These are phyloP conservation scores for Bradypodion pumilum DNA, from an alignment of 2,797 vertebrate genomes.

Conservation along the genomic window DNA sequence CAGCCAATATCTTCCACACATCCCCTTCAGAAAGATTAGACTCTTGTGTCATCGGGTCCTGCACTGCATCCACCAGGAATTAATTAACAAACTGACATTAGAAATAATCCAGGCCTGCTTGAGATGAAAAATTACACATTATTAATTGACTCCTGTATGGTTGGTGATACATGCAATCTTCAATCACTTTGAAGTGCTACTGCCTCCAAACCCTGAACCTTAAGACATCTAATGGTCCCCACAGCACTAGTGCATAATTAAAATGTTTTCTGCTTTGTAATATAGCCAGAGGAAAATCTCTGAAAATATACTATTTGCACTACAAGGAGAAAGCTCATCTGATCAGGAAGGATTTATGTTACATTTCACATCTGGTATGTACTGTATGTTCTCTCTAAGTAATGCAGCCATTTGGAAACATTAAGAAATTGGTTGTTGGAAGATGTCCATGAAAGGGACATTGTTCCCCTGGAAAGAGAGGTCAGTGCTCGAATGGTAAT, in stretches of 20 bases:
- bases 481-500: background rate
- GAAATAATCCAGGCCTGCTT: constrained; percentile 14
- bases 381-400: constrained; percentile 8
- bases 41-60: constrained; percentile 28
- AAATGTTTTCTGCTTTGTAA: constrained; percentile 52
- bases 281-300: constrained; percentile 49
- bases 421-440: constrained; percentile 48
- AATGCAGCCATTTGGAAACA: constrained; percentile 45
- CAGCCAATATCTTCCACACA: constrained; percentile 29
- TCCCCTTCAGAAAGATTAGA: constrained; percentile 31
- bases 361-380: background rate
- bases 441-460: constrained; percentile 35
- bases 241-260: constrained; percentile 58
- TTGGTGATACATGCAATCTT: constrained; percentile 48
- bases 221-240: constrained; percentile 52
- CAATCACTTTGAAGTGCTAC: constrained; percentile 3
- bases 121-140: constrained; percentile 39
- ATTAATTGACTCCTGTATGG: constrained; percentile 47
- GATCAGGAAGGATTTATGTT: constrained; percentile 39
- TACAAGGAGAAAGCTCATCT: constrained; percentile 14
- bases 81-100: constrained; percentile 55
- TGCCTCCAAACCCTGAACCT: constrained; percentile 45
- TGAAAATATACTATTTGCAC: constrained; percentile 10
- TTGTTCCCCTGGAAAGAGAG: constrained; percentile 2
- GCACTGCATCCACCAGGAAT: constrained; percentile 47